Conservation (phyloP, 2,888 invertebrate species). For the Drosophila buzzatii region DNA sequence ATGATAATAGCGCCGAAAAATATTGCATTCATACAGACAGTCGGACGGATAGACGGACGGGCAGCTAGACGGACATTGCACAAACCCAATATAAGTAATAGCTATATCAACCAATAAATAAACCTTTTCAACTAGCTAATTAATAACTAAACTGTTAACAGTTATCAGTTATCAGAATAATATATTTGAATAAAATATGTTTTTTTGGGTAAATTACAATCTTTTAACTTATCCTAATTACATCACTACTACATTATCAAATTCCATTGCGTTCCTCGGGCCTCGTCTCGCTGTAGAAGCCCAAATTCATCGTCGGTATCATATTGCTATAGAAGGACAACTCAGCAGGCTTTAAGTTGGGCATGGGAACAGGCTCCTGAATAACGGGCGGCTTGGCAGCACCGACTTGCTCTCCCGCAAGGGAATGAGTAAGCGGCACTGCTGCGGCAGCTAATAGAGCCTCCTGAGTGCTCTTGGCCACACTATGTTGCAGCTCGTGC, state of each 20-base stretch:
- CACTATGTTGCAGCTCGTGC: constrained; percentile 82
- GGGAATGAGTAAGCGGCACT: constrained; percentile 23
- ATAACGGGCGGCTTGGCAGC: constrained; percentile 10
- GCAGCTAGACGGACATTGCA: too few relatives aligned
- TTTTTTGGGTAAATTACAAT: background rate
- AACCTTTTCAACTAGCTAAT: too few relatives aligned
- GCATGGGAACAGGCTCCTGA: constrained; percentile 33
- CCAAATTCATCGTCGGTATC: constrained; percentile 83
- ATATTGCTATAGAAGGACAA: constrained; percentile 81
- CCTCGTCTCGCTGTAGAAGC: constrained; percentile 84
- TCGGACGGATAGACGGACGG: too few relatives aligned
- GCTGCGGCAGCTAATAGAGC: constrained; percentile 54
- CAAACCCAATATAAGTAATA: too few relatives aligned
- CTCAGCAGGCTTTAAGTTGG: constrained; percentile 66
- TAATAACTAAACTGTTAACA: background rate
- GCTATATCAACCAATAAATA: too few relatives aligned
- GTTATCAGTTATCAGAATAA: background rate
- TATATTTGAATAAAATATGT: background rate
- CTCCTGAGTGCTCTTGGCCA: constrained; percentile 66
- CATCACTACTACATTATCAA: constrained; percentile 1
- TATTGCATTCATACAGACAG: too few relatives aligned
- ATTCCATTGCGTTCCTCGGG: constrained; percentile 78
- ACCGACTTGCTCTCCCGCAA: constrained; percentile 12
- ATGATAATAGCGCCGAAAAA: too few relatives aligned
- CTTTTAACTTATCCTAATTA: background rate